These are phyloP conservation scores for Lepus timidus DNA, from an alignment of 2,113 vertebrate species.

Conservation along the genomic window DNA sequence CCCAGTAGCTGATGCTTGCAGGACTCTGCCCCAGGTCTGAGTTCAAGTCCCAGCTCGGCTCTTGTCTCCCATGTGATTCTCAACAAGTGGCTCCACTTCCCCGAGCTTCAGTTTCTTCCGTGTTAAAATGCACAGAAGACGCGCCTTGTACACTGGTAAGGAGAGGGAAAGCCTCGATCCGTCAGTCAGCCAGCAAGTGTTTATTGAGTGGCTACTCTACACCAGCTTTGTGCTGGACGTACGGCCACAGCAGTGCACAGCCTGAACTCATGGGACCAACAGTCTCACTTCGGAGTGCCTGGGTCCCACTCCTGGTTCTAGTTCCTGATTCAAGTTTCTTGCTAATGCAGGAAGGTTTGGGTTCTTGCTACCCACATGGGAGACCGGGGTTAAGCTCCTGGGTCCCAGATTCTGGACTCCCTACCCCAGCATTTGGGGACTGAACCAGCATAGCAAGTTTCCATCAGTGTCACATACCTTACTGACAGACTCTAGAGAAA, in stretches of 20 bases:
- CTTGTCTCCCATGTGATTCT: neutral
- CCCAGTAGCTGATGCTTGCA: too few relatives aligned
- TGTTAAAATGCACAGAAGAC: neutral
- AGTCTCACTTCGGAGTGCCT: too few relatives aligned
- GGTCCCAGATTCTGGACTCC: too few relatives aligned
- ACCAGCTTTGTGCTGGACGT: neutral
- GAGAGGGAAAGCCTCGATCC: neutral
- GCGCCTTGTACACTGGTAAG: too few relatives aligned
- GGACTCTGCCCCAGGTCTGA: neutral
- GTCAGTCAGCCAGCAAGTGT: too few relatives aligned
- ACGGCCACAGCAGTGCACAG: neutral
- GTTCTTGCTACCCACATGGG: too few relatives aligned
- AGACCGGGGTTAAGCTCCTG: too few relatives aligned
- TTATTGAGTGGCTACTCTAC: neutral
- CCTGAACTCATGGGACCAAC: neutral
- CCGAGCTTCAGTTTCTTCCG: neutral
- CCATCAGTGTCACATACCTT: neutral
- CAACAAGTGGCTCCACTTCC: neutral
- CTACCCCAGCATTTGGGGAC: too few relatives aligned
- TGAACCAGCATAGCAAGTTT: neutral
- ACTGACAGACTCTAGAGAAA: neutral
- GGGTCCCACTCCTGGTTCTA: too few relatives aligned
- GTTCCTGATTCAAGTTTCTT: too few relatives aligned
- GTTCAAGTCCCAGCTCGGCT: neutral
- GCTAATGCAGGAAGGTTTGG: too few relatives aligned